Evolutionary conservation across 1,140 invertebrate genomes (phyloP).

Genomic region (Zaprionus davidi): DNA sequence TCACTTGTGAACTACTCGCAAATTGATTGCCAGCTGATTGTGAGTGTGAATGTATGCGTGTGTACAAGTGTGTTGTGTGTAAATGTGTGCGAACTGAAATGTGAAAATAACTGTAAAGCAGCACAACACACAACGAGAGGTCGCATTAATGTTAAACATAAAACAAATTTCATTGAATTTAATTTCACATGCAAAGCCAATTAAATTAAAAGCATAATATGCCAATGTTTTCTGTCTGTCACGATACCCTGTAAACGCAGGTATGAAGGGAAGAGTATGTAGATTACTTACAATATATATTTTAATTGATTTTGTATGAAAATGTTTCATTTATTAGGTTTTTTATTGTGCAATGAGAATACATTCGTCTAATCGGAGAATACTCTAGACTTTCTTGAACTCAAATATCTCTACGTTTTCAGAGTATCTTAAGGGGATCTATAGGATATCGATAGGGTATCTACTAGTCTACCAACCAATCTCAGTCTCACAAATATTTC

Average conservation of each 20-base stretch:
- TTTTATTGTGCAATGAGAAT: no score
- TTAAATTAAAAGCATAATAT: slow-evolving; percentile 61
- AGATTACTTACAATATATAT: no score
- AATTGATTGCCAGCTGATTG: slow-evolving; percentile 46
- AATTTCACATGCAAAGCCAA: slow-evolving; percentile 56
- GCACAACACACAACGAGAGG: slow-evolving; percentile 1
- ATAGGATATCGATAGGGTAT: no score
- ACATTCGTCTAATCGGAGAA: no score
- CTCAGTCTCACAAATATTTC: no score
- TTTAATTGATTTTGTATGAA: no score
- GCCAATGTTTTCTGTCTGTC: slow-evolving; percentile 18
- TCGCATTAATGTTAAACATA: slow-evolving; percentile 26
- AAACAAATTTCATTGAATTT: slow-evolving; percentile 47
- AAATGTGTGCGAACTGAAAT: slow-evolving; percentile 9
- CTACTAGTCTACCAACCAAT: no score
- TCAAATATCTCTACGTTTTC: no score
- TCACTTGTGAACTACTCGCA: slow-evolving; percentile 39
- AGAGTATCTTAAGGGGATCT: no score
- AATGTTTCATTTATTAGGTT: no score
- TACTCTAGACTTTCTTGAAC: no score
- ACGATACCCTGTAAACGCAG: slow-evolving; percentile 12
- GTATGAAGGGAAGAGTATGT: neutral
- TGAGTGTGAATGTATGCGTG: neutral
- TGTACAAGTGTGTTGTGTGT: slow-evolving; percentile 7
- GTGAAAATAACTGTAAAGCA: slow-evolving; percentile 17